Evolutionary conservation across 1,140 invertebrate genomes (phyloP), one percentile per base, ranked within the genome.

Genomic region (Drosophila orena): DNA sequence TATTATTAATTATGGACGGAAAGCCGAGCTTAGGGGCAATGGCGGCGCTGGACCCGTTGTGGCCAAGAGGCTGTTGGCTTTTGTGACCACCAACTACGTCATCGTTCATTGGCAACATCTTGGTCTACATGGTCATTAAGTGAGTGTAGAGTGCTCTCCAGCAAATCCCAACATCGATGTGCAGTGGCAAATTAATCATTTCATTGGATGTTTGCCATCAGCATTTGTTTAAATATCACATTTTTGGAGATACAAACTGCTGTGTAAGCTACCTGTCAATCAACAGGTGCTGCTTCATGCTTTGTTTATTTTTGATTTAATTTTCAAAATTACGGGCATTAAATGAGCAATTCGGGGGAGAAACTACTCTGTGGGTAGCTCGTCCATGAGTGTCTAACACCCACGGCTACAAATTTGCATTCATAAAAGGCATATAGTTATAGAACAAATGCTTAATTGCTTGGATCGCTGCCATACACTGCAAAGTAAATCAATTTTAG

Each of bases 1-100:
- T 68, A 75, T 79, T 83, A 88, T 52, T 81, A 79, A 88, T 86
- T 88, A 88, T 83, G 57, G 46, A 70, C 42, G 72, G 50, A 38
- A 80, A 80, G 72, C 64, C 2, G 27, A 14, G 64, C 64, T 66
- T 49, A 3, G 12, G 38, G 49, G n/a, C 44, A 50, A 47, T 46
- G 58, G 52, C 54, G 58, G 52, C 53, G 75, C 54, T 69, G 62
- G 64, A 70, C 46, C 24, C 54, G 42, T 43, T 58, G 44, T 71
- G 61, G 49, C 53, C 11, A 30, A 46, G 70, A 49, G 35, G 62
- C 62, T 46, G 62, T 46, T 14, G 20, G 20, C 11, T 46, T n/a
- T 15, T 27, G 27, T 38, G 37, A 14, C 46, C 14, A 47, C n/a
- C 10, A 17, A 71, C 60, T 77, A 58, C 66, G 46, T 77, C 80